Evolutionary conservation across 2,888 invertebrate species (phyloP), one percentile per base, ranked within the genome.

Genomic region (Siphlonurus alternatus): DNA sequence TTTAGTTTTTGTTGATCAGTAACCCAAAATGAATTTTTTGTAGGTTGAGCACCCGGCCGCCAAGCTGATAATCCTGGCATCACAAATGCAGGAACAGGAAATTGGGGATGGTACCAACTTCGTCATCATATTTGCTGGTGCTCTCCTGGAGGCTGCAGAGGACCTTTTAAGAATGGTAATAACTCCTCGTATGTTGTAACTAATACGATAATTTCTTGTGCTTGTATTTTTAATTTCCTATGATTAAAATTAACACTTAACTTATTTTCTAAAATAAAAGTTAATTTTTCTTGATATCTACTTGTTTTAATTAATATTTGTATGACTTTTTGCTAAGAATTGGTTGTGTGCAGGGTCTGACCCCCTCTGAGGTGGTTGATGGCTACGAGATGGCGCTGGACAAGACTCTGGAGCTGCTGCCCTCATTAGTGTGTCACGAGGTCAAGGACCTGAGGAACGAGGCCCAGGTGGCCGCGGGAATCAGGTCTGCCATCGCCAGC

Each of bases 51-150:
- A 99, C 77, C 99, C 99, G 53, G 99, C 98, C 53, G 99, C 96
- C 5, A 96, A 94, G 76, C 80, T 99, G 68, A 87, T 99, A 80
- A 93, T 98, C 1, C 80, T 97, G 73, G 97, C 93, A 19, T 93
- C 96, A 68, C 89, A 98, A 77, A 98, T 97, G 91, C 98, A 99
- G 78, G 98, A 99, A 76, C 85, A 93, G 67, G 97, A 98, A 81
- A 89, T 96, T 66, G 99, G 99, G 2, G 99, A 99, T 81, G 98
- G 97, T 65, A 99, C 99, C 10, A 99, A 99, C 76, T 96, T 96
- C 78, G 96, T 98, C 5, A 87, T 99, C 61, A 89, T 98, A 10
- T 81, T 99, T 64, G 91, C 93, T 68, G 97, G 97, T 25, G 89
- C 95, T 61, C 80, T 99, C 20, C 79, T 99, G 5, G 93, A 96